These are phyloP conservation scores for Erebia aethiops DNA, from an alignment of 2,888 invertebrate species.

Conservation along the genomic window DNA sequence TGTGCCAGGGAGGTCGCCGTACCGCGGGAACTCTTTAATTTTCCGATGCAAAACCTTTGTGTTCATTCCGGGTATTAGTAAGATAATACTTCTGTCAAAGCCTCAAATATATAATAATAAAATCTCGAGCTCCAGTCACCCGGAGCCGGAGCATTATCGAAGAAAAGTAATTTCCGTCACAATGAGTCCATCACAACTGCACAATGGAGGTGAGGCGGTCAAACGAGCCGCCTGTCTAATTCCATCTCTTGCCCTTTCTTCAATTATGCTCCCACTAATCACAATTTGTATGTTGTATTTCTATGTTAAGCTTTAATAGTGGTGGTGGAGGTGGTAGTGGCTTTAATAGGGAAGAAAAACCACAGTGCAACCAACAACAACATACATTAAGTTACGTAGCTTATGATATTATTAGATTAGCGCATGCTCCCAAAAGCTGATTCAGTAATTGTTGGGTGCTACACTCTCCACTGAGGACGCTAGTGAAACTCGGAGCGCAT, in stretches of 20 bases:
- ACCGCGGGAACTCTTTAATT: no score
- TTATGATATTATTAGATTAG: no score
- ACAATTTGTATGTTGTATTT: not conserved
- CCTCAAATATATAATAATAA: not conserved
- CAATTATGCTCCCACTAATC: not conserved
- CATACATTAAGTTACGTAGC: not conserved
- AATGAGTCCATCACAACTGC: not conserved
- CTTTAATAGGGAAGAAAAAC: no score
- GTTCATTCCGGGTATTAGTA: no score
- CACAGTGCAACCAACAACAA: not conserved
- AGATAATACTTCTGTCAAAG: not conserved
- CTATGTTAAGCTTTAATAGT: not conserved
- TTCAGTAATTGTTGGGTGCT: no score
- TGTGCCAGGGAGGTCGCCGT: no score
- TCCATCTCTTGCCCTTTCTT: not conserved
- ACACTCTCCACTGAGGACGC: no score
- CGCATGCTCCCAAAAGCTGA: no score
- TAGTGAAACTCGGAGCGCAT: no score
- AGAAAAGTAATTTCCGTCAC: not conserved
- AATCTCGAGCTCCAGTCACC: not conserved
- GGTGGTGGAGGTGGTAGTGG: no score
- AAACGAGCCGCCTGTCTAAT: not conserved
- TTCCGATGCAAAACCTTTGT: no score
- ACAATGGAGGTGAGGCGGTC: not conserved
- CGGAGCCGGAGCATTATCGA: conserved; percentile 1